A percentile compares a stretch with the other conserved stretches of the same genome.
These are phyloP conservation scores for Sinotaia quadrata DNA, from an alignment of 2,888 invertebrate species.

Conservation along the genomic window DNA sequence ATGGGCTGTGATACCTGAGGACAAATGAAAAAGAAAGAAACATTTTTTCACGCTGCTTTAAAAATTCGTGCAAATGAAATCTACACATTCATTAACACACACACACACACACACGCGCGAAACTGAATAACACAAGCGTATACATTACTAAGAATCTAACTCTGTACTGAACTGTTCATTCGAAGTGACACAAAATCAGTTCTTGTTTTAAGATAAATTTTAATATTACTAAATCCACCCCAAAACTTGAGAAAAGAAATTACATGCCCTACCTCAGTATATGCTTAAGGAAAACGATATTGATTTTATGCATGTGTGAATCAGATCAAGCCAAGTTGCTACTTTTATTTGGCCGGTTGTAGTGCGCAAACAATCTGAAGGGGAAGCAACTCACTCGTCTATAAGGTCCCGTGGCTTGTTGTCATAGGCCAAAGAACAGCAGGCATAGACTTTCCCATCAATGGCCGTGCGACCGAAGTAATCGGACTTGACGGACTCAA, in stretches of 20 bases:
- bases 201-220: neutral
- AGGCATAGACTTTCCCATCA: conserved; percentile 1
- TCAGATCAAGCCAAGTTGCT: too few relatives aligned
- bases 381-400: neutral
- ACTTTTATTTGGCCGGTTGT: too few relatives aligned
- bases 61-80: neutral
- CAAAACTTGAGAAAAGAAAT: too few relatives aligned
- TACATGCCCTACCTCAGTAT: too few relatives aligned
- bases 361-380: neutral
- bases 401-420: neutral
- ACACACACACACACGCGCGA: neutral
- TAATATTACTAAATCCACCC: neutral
- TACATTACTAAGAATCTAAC: neutral
- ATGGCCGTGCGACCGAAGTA: neutral
- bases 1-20: neutral
- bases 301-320: too few relatives aligned
- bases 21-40: neutral
- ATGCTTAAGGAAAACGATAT: too few relatives aligned
- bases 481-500: neutral
- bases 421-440: conserved; percentile 16
- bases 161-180: neutral
- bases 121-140: too few relatives aligned
- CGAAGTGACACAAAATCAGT: neutral
- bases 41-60: neutral
- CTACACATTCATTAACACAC: neutral